Conservation (phyloP, 2,888 invertebrate species). For the Ornithoptera priamus region DNA sequence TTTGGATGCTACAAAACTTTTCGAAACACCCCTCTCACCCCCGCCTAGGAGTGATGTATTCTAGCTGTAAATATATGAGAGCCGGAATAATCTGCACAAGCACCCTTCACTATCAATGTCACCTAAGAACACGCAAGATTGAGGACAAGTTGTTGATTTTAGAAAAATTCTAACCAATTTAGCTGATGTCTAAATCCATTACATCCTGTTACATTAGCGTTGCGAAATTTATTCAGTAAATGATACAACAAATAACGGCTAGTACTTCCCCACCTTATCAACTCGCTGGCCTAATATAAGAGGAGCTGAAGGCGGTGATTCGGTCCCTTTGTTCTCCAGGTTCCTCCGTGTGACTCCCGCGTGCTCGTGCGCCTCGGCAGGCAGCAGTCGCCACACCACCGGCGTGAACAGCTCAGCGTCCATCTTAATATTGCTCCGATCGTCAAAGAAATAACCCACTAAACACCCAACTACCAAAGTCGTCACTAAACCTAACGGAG, state of each 20-base stretch:
- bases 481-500: constrained; percentile 84
- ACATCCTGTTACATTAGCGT: neutral
- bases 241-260: neutral
- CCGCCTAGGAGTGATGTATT: too few species aligned
- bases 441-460: constrained; percentile 72
- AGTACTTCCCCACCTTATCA: constrained; percentile 37
- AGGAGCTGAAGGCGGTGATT: constrained; percentile 48
- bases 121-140: too few species aligned
- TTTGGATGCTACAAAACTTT: too few species aligned
- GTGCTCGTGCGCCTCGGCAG: constrained; percentile 50
- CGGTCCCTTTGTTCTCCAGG: constrained; percentile 34
- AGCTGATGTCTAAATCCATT: too few species aligned
- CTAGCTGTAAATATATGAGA: too few species aligned
- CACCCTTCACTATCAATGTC: too few species aligned
- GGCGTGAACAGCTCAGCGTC: constrained; percentile 70
- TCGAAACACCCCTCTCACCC: too few species aligned
- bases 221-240: neutral
- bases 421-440: constrained; percentile 44
- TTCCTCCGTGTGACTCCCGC: constrained; percentile 46
- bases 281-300: constrained; percentile 51
- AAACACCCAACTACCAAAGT: constrained; percentile 85
- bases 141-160: too few species aligned
- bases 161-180: too few species aligned
- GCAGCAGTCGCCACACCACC: constrained; percentile 57
- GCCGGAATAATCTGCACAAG: too few species aligned